Conservation (phyloP, 2,888 invertebrate genomes). For the Agriopis leucophaearia region DNA sequence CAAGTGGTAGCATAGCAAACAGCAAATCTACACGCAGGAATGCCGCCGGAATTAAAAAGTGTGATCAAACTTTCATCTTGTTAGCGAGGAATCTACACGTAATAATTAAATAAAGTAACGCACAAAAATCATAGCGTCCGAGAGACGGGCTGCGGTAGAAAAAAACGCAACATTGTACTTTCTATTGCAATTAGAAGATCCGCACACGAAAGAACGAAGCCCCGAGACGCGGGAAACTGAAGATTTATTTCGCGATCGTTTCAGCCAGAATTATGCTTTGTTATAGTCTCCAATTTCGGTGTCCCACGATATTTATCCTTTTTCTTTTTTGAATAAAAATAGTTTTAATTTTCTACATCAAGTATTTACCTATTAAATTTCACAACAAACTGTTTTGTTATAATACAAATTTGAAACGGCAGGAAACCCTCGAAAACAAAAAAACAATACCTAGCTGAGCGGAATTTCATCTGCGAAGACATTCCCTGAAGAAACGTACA, state of each 20-base stretch:
- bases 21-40: conserved; percentile 58
- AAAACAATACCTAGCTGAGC: too few species aligned
- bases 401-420: too few species aligned
- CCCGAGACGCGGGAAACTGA: conserved; percentile 28
- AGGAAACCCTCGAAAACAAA: too few species aligned
- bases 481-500: too few species aligned
- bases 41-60: conserved; percentile 68
- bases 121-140: conserved; percentile 74
- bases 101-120: conserved; percentile 71
- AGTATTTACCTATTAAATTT: too few species aligned
- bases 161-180: conserved; percentile 71
- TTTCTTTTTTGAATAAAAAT: neutral
- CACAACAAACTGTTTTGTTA: too few species aligned
- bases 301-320: conserved; percentile 10
- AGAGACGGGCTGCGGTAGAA: conserved; percentile 66
- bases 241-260: conserved; percentile 35
- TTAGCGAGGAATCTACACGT: conserved; percentile 72
- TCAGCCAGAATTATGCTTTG: conserved; percentile 28
- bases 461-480: too few species aligned
- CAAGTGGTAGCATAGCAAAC: neutral
- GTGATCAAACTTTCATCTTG: conserved; percentile 81
- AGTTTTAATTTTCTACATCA: too few species aligned
- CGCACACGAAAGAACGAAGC: conserved; percentile 77
- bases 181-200: conserved; percentile 83
- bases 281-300: conserved; percentile 38